Evolutionary conservation across 1,140 invertebrate genomes (phyloP).

Genomic region (Anastrepha obliqua): DNA sequence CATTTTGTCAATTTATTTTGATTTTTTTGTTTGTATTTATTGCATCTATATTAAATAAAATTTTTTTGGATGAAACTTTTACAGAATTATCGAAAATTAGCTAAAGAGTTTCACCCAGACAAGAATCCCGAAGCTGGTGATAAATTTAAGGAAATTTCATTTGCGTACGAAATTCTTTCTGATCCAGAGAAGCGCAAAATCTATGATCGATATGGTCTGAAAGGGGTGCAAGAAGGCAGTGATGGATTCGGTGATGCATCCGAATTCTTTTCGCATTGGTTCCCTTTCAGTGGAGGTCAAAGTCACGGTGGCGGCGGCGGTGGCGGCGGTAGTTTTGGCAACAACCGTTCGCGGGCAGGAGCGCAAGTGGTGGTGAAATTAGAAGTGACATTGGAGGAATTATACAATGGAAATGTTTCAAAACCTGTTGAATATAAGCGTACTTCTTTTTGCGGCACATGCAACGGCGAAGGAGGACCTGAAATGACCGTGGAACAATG

Average conservation of each 20-base stretch:
- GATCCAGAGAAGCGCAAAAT: constrained; percentile 81
- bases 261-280: constrained; percentile 79
- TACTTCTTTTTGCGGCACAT: constrained; percentile 86
- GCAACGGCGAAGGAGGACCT: constrained; percentile 90
- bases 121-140: constrained; percentile 89
- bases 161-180: constrained; percentile 90
- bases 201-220: constrained; percentile 87
- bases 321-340: constrained; percentile 71
- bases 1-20: neutral
- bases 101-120: constrained; percentile 92
- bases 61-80: constrained; percentile 61
- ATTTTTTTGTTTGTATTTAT: neutral
- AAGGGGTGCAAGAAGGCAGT: constrained; percentile 86
- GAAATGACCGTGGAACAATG: constrained; percentile 74
- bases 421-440: constrained; percentile 90
- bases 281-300: constrained; percentile 72
- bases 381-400: constrained; percentile 90
- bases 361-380: constrained; percentile 68
- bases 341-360: constrained; percentile 17
- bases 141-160: constrained; percentile 92
- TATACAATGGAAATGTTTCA: constrained; percentile 90
- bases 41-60: neutral
- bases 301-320: constrained; percentile 60
- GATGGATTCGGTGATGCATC: constrained; percentile 78
- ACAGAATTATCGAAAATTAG: constrained; percentile 88